phyloP scores from a whole-genome alignment of 2,113 vertebrate genomes.

The Plestiodon gilberti region DNA sequence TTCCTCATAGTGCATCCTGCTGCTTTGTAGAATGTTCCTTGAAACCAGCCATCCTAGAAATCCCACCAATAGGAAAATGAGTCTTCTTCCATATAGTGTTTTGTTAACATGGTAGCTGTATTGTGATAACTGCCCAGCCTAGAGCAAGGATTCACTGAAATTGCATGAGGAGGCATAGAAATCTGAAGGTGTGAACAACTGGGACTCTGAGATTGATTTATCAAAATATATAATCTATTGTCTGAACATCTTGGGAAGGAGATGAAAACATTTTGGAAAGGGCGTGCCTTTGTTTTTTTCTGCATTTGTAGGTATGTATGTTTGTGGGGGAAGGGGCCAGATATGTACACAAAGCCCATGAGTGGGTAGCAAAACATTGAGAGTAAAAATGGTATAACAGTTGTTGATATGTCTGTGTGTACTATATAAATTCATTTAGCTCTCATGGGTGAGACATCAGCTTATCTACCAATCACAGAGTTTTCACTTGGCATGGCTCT shows the following conservation, averaged over 20 bases:
- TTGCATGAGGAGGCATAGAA: constrained; percentile 1
- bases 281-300: background rate
- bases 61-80: background rate
- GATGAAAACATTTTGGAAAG: background rate
- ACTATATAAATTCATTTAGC: background rate
- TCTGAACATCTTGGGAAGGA: background rate
- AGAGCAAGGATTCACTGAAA: background rate
- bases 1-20: background rate
- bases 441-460: background rate
- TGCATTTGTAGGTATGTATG: background rate
- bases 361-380: background rate
- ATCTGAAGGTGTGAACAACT: background rate
- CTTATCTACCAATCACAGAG: background rate
- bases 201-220: constrained; percentile 1
- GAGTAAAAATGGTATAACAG: background rate
- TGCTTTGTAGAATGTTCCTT: background rate
- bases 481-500: background rate
- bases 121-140: background rate
- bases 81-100: background rate
- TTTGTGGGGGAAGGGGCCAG: background rate
- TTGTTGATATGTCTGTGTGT: background rate
- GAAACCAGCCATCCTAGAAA: background rate
- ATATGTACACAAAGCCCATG: background rate
- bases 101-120: background rate
- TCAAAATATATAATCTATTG: background rate